Evolutionary conservation across 1,140 invertebrate genomes (phyloP).

Genomic region (Ylistrum balloti): DNA sequence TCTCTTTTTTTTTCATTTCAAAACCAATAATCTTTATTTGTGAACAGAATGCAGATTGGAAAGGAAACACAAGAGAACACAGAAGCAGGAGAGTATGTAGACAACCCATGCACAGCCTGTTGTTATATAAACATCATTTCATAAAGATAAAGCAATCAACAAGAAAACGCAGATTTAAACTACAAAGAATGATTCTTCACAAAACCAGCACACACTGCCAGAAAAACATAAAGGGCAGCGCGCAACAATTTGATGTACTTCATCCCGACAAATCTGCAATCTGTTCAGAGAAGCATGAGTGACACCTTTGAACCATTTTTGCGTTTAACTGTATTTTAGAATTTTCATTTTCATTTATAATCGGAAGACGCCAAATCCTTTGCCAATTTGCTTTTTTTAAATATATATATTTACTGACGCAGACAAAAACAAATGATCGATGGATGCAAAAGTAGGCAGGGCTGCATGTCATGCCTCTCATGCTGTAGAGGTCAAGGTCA

Average conservation of each 20-base stretch:
- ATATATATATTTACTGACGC: constrained; percentile 7
- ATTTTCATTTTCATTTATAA: background rate
- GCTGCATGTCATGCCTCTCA: constrained; percentile 30
- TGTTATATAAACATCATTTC: background rate
- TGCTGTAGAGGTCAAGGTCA: constrained; percentile 25
- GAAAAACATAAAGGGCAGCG: background rate
- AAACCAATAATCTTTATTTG: constrained; percentile 29
- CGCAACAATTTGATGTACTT: background rate
- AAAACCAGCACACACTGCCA: constrained; percentile 12
- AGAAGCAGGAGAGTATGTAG: background rate
- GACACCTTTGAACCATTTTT: constrained; percentile 61
- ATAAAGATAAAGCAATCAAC: background rate
- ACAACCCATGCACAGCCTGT: constrained; percentile 24
- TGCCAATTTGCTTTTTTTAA: background rate
- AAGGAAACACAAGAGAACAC: constrained; percentile 18
- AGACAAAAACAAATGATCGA: constrained; percentile 13
- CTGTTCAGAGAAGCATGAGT: constrained; percentile 55
- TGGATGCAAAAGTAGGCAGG: constrained; percentile 37
- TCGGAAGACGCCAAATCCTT: background rate
- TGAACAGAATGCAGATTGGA: constrained; percentile 38
- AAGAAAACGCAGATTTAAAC: constrained; percentile 3
- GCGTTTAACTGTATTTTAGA: background rate
- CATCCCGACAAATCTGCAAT: constrained; percentile 44
- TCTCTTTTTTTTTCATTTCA: constrained; percentile 18
- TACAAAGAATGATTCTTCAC: background rate